Evolutionary conservation across 2,113 vertebrate species (phyloP).

Genomic region (Indri indri): DNA sequence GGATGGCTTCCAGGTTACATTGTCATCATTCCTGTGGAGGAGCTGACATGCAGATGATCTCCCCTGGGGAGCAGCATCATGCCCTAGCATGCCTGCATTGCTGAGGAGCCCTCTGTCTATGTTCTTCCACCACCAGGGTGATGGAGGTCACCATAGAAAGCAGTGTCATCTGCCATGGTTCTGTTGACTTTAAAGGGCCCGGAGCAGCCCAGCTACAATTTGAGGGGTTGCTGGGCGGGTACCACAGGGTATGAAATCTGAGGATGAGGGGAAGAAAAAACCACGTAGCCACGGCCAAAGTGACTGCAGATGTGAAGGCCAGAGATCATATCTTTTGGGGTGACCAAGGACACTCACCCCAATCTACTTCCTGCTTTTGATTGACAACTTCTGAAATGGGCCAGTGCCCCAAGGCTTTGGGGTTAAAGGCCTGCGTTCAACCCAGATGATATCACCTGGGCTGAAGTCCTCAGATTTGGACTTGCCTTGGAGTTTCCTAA

Average conservation of each 20-base stretch:
- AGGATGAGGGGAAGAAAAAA: constrained; percentile 34
- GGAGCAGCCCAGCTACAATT: constrained; percentile 42
- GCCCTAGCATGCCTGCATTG: no score
- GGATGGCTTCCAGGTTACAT: not conserved
- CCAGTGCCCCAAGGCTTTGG: not conserved
- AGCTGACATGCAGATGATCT: not conserved
- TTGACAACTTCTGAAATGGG: not conserved
- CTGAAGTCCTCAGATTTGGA: constrained; percentile 1
- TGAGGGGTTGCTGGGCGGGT: constrained; percentile 39
- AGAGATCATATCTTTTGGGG: constrained; percentile 21
- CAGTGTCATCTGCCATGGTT: not conserved
- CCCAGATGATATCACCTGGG: constrained; percentile 33
- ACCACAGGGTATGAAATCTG: not conserved
- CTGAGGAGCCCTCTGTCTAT: not conserved
- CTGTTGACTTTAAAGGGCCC: constrained; percentile 52
- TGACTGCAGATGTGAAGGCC: constrained; percentile 49
- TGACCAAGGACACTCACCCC: not conserved
- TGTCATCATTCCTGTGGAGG: not conserved
- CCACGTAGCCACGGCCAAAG: constrained; percentile 65
- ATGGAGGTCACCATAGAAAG: not conserved
- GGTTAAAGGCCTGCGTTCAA: not conserved
- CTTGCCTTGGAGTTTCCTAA: constrained; percentile 31
- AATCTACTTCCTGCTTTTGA: constrained; percentile 10
- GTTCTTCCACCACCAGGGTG: not conserved
- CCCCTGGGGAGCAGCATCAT: not conserved